These are phyloP conservation scores for Anthoscopus minutus DNA, from an alignment of 2,113 vertebrate genomes.

Conservation along the genomic window DNA sequence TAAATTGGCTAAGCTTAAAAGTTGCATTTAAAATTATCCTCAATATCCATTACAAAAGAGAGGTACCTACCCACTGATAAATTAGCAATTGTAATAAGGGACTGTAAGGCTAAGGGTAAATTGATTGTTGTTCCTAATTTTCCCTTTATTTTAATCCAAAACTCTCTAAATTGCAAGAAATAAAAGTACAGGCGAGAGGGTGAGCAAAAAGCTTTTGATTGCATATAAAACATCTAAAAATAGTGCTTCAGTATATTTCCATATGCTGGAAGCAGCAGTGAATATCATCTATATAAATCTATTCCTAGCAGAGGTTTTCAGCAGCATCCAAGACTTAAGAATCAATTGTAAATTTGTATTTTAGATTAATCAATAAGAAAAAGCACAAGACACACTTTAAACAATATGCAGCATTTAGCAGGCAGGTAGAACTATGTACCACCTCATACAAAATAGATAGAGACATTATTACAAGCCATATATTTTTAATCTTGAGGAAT, in stretches of 20 bases:
- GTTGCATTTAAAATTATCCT: conserved; percentile 48
- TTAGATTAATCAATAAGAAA: conserved; percentile 19
- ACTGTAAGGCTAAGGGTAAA: neutral
- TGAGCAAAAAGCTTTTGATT: conserved; percentile 24
- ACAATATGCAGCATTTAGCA: neutral
- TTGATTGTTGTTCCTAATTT: conserved; percentile 33
- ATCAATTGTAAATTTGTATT: conserved; percentile 22
- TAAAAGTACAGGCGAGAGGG: neutral
- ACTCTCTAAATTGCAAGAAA: conserved; percentile 14
- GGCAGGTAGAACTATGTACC: neutral
- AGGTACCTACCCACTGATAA: conserved; percentile 20
- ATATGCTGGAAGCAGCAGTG: neutral
- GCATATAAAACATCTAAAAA: conserved; percentile 33
- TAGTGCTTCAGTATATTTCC: neutral
- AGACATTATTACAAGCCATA: neutral
- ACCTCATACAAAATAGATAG: neutral
- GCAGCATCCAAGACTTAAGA: neutral
- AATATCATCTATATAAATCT: conserved; percentile 16
- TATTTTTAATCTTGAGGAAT: neutral
- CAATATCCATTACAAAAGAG: conserved; percentile 58
- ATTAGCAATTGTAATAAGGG: conserved; percentile 39
- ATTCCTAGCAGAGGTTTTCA: conserved; percentile 12
- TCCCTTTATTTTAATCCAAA: conserved; percentile 36
- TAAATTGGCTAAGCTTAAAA: conserved; percentile 41
- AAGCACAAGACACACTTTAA: neutral